A percentile compares a stretch with the other conserved stretches of the same genome.
phyloP scores from a whole-genome alignment of 1,140 invertebrate genomes.

The Whitmania pigra region DNA sequence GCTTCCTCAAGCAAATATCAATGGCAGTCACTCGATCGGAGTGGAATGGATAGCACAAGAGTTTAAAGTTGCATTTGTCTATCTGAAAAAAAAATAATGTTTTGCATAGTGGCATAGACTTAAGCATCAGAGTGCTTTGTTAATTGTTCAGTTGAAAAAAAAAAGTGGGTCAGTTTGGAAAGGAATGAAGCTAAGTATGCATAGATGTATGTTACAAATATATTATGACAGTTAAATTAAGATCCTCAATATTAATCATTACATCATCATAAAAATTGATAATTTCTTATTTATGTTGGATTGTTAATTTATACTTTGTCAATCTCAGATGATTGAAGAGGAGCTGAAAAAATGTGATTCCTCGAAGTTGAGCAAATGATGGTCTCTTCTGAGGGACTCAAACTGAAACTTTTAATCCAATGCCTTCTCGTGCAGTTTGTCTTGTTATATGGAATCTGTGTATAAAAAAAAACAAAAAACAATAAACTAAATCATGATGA shows the following conservation, averaged over 20 bases:
- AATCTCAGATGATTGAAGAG: slow-evolving; percentile 42
- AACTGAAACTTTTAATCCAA: slow-evolving; percentile 37
- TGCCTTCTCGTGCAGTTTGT: slow-evolving; percentile 28
- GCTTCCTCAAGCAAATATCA: slow-evolving; percentile 72
- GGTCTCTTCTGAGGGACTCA: slow-evolving; percentile 45
- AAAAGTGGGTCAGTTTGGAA: too few species aligned
- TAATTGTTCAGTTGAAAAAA: neutral
- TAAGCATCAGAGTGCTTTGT: too few species aligned
- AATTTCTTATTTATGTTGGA: too few species aligned
- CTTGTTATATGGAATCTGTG: too few species aligned
- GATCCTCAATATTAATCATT: too few species aligned
- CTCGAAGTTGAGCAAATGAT: slow-evolving; percentile 41
- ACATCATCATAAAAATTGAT: too few species aligned
- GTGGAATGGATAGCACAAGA: slow-evolving; percentile 61
- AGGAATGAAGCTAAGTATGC: too few species aligned
- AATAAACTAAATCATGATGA: too few species aligned
- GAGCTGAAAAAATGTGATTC: slow-evolving; percentile 42
- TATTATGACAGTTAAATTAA: too few species aligned
- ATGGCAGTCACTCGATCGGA: slow-evolving; percentile 62
- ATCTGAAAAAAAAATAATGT: slow-evolving; percentile 26
- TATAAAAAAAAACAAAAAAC: too few species aligned
- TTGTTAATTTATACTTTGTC: slow-evolving; percentile 33
- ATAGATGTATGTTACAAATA: too few species aligned
- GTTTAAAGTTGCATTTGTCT: slow-evolving; percentile 42
- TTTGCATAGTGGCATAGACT: neutral